Evolutionary conservation across 2,113 vertebrate species (phyloP).

Genomic region (Phalacrocorax aristotelis): DNA sequence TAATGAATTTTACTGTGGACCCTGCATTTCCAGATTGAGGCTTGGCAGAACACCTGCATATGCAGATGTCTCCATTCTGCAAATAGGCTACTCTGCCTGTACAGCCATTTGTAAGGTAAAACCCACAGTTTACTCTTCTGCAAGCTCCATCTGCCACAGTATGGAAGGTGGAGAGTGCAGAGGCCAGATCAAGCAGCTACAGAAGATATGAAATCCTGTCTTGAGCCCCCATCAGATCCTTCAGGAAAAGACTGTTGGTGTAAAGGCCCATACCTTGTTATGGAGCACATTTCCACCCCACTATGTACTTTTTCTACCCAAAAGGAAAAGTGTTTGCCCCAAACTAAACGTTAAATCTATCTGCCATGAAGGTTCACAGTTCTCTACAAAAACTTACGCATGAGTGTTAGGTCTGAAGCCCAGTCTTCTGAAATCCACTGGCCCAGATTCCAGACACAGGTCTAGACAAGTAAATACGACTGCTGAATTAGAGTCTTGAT

Average conservation of each 20-base stretch:
- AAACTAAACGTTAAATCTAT: not conserved
- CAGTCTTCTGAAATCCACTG: not conserved
- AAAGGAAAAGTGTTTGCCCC: not conserved
- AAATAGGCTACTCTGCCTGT: not conserved
- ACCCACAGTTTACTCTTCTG: not conserved
- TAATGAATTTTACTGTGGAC: not conserved
- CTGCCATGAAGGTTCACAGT: not conserved
- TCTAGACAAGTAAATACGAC: not conserved
- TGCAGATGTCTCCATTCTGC: not conserved
- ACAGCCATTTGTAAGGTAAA: not conserved
- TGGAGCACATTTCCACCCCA: not conserved
- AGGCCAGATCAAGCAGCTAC: accelerated
- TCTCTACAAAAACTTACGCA: not conserved
- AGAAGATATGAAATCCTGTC: not conserved
- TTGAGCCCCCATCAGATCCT: not conserved
- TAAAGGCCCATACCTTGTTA: not conserved
- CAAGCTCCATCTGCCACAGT: not conserved
- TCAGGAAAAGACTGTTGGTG: not conserved
- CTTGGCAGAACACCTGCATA: not conserved
- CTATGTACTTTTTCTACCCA: not conserved
- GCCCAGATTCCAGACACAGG: not conserved
- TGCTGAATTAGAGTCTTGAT: not conserved
- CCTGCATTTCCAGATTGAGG: not conserved
- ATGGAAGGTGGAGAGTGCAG: not conserved
- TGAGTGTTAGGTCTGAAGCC: not conserved